These are phyloP conservation scores for Sipha maydis DNA, from an alignment of 2,888 invertebrate genomes.

Conservation along the genomic window DNA sequence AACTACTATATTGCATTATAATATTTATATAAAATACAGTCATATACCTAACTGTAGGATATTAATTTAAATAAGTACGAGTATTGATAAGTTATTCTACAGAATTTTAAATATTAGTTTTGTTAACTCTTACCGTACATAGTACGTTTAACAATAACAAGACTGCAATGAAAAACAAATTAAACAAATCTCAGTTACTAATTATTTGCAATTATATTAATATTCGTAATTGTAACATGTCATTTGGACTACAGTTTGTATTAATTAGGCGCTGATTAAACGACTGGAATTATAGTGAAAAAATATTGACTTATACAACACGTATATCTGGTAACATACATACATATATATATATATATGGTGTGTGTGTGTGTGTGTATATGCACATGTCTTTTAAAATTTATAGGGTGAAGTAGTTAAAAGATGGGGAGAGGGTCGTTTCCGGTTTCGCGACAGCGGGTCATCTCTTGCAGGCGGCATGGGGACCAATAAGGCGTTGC, in stretches of 20 bases:
- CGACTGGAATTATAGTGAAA: neutral
- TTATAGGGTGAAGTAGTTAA: neutral
- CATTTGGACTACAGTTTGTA: neutral
- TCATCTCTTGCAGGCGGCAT: slow-evolving; percentile 33
- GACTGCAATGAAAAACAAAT: no score
- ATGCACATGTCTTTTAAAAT: neutral
- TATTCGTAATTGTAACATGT: neutral
- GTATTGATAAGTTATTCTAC: no score
- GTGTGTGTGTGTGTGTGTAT: no score
- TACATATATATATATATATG: neutral
- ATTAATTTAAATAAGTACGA: no score
- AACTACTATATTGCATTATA: no score
- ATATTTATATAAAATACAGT: no score
- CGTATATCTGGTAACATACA: neutral
- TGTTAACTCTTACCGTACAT: no score
- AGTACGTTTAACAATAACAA: no score
- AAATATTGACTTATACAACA: neutral
- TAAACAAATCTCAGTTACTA: no score
- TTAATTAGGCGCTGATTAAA: neutral
- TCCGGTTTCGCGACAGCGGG: slow-evolving; percentile 40
- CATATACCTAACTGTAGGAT: no score
- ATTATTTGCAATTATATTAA: no score
- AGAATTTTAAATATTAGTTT: no score
- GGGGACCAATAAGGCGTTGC: slow-evolving; percentile 31
- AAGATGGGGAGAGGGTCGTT: slow-evolving; percentile 12